Evolutionary conservation across 2,888 invertebrate species (phyloP).

Genomic region (Cinara cedri): DNA sequence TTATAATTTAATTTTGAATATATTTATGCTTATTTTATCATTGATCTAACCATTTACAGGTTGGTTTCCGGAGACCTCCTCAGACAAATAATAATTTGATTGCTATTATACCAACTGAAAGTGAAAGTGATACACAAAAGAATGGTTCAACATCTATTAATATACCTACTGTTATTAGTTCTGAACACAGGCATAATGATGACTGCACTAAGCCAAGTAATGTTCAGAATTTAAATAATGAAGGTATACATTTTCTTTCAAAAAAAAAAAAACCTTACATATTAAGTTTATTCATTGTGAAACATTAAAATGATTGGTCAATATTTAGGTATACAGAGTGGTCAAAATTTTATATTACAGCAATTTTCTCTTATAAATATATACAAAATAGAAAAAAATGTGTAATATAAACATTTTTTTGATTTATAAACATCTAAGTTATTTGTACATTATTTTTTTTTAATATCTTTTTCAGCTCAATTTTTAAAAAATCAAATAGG

Average conservation of each 20-base stretch:
- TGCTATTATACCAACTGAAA: slow-evolving; percentile 51
- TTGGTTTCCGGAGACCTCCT: slow-evolving; percentile 47
- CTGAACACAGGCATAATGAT: background rate
- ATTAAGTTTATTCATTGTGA: no score
- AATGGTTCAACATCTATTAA: slow-evolving; percentile 15
- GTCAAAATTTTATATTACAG: background rate
- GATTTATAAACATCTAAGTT: no score
- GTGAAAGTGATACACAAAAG: slow-evolving; percentile 11
- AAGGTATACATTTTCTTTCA: slow-evolving; percentile 32
- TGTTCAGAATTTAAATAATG: slow-evolving; percentile 15
- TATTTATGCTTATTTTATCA: no score
- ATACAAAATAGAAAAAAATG: no score
- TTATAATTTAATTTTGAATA: background rate
- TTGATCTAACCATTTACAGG: slow-evolving; percentile 27
- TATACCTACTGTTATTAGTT: background rate
- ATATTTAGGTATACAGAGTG: no score
- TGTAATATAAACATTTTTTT: no score
- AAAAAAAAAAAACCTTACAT: no score
- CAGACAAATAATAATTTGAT: slow-evolving; percentile 51
- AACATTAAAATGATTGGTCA: no score
- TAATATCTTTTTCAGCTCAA: background rate
- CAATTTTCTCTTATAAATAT: no score
- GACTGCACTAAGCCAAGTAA: background rate
- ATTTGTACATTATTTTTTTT: background rate
- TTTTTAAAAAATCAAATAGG: background rate